A percentile compares a stretch with the other conserved stretches of the same genome.
Evolutionary conservation across 1,140 invertebrate species (phyloP).

Genomic region (Aphis craccivora): DNA sequence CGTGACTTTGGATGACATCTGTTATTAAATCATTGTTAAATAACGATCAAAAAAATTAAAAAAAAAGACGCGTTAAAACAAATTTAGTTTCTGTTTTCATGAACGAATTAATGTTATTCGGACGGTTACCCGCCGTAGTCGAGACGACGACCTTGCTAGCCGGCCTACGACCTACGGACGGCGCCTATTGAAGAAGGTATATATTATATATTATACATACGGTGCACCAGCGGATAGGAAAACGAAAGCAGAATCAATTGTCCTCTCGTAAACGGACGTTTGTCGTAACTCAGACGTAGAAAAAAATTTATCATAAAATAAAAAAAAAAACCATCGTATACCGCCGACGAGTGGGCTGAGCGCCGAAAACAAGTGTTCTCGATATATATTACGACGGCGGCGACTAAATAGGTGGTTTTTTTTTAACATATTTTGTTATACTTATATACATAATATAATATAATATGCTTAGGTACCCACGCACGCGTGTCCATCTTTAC

Average conservation of each 20-base stretch:
- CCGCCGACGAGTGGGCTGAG: slow-evolving; percentile 30
- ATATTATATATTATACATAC: background rate
- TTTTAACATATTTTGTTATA: background rate
- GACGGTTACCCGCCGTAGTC: background rate
- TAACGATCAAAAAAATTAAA: background rate
- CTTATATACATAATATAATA: background rate
- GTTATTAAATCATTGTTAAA: background rate
- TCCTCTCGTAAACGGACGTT: slow-evolving; percentile 17
- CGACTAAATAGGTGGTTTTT: slow-evolving; percentile 25
- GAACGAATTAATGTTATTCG: slow-evolving; percentile 1
- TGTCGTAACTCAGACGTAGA: slow-evolving; percentile 9
- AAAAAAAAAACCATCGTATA: background rate
- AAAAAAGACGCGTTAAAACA: background rate
- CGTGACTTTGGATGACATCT: background rate
- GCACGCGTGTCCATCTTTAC: background rate
- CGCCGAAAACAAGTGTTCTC: slow-evolving; percentile 36
- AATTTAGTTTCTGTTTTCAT: background rate
- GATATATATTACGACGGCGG: slow-evolving; percentile 30
- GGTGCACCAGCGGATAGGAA: background rate
- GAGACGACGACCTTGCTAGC: slow-evolving; percentile 23
- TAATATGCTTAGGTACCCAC: background rate
- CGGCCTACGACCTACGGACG: slow-evolving; percentile 52
- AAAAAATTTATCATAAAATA: slow-evolving; percentile 15
- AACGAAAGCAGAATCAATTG: slow-evolving; percentile 57
- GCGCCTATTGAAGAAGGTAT: background rate